These are phyloP conservation scores for Acanthopagrus latus DNA, from an alignment of 2,797 vertebrate species.

Conservation along the genomic window DNA sequence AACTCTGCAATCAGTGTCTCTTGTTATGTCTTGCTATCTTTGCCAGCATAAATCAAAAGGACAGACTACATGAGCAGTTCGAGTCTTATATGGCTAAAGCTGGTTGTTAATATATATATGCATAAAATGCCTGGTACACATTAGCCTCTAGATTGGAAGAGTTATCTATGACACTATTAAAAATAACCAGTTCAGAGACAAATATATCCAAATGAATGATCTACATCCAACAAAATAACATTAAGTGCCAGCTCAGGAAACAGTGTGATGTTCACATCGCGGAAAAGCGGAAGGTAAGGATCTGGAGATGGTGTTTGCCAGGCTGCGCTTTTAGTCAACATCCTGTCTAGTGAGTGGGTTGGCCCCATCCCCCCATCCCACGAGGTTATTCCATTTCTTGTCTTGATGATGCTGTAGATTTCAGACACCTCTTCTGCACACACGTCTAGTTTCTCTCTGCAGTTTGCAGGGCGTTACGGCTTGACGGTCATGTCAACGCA, in stretches of 20 bases:
- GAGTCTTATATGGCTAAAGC: background rate
- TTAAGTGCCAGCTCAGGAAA: constrained; percentile 33
- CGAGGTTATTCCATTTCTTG: constrained; percentile 41
- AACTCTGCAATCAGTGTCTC: background rate
- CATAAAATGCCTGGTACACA: background rate
- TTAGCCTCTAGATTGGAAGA: background rate
- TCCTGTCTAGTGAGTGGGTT: constrained; percentile 49
- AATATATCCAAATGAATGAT: background rate
- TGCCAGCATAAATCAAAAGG: background rate
- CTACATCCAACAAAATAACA: background rate
- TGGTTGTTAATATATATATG: background rate
- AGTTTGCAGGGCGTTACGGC: background rate
- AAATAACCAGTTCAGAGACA: background rate
- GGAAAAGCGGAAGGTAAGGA: constrained; percentile 21
- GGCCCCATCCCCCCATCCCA: constrained; percentile 1
- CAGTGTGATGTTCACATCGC: constrained; percentile 5
- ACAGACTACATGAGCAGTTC: background rate
- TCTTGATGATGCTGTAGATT: constrained; percentile 8
- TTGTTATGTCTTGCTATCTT: background rate
- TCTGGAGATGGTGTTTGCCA: constrained; percentile 27
- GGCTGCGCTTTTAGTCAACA: constrained; percentile 37
- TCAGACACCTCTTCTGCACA: constrained; percentile 1
- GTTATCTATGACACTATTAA: background rate
- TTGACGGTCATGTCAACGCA: constrained; percentile 4
- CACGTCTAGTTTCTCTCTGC: constrained; percentile 3